A percentile compares a stretch with the other conserved stretches of the same genome.
These are phyloP conservation scores for Yponomeuta malinellus DNA, from an alignment of 2,888 invertebrate genomes.

Conservation along the genomic window DNA sequence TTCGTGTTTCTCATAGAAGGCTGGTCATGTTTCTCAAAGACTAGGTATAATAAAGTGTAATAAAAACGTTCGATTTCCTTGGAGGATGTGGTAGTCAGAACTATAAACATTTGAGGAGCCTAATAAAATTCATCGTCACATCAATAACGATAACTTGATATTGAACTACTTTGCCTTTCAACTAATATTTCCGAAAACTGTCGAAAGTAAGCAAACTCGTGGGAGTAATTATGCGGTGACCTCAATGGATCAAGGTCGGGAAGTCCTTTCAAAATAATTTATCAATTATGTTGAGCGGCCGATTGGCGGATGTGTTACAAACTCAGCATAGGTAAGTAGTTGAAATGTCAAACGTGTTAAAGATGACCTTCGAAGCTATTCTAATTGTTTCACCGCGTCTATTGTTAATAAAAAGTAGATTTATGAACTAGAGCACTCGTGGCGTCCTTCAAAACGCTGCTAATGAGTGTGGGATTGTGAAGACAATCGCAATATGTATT, in stretches of 20 bases:
- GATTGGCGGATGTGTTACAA: background rate
- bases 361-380: constrained; percentile 15
- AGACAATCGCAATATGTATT: constrained; percentile 22
- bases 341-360: constrained; percentile 22
- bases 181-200: too few relatives aligned
- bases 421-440: constrained; percentile 18
- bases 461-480: constrained; percentile 49
- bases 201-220: background rate
- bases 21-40: too few relatives aligned
- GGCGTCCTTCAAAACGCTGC: constrained; percentile 39
- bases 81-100: too few relatives aligned
- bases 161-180: too few relatives aligned
- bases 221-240: background rate
- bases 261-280: background rate
- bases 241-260: background rate
- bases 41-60: too few relatives aligned
- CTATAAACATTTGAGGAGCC: too few relatives aligned
- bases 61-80: too few relatives aligned
- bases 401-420: constrained; percentile 16
- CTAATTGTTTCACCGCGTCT: background rate
- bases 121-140: too few relatives aligned
- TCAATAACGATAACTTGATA: too few relatives aligned
- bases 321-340: background rate
- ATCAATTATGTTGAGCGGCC: background rate
- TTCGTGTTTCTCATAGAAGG: too few relatives aligned